Conservation (phyloP, 2,797 vertebrate species). For the Tarsius wallacei region DNA sequence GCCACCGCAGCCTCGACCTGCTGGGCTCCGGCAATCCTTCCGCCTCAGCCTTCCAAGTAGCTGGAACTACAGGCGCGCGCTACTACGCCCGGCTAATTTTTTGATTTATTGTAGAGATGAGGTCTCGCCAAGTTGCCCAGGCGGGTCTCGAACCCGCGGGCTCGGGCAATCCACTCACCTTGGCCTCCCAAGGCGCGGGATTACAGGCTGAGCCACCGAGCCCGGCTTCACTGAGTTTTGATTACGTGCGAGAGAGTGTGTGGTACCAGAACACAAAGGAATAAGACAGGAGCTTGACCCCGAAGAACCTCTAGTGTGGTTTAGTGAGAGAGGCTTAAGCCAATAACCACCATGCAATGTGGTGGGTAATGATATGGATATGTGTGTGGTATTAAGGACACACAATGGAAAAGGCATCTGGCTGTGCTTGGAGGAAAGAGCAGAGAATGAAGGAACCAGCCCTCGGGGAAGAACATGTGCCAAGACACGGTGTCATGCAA, state of each 20-base stretch:
- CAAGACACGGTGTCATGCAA: neutral
- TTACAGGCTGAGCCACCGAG: no score
- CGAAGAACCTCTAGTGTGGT: neutral
- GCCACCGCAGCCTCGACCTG: no score
- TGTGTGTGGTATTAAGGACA: no score
- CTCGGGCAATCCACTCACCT: no score
- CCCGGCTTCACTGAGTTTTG: neutral
- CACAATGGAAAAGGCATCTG: neutral
- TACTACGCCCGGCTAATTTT: no score
- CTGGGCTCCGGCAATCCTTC: no score
- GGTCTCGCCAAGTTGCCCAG: no score
- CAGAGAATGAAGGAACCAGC: neutral
- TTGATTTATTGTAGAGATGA: no score
- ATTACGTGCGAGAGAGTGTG: neutral
- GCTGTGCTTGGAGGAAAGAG: neutral
- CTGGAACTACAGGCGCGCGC: no score
- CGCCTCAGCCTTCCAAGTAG: no score
- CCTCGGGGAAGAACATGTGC: neutral
- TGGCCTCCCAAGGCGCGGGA: no score
- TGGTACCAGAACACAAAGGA: neutral
- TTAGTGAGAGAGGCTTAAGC: neutral
- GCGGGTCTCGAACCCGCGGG: no score
- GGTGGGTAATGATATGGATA: neutral
- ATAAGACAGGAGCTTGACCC: neutral
- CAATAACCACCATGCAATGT: fast-evolving